Evolutionary conservation across 2,888 invertebrate genomes (phyloP), one percentile per base, ranked within the genome.

Genomic region (Lycia hirtaria): DNA sequence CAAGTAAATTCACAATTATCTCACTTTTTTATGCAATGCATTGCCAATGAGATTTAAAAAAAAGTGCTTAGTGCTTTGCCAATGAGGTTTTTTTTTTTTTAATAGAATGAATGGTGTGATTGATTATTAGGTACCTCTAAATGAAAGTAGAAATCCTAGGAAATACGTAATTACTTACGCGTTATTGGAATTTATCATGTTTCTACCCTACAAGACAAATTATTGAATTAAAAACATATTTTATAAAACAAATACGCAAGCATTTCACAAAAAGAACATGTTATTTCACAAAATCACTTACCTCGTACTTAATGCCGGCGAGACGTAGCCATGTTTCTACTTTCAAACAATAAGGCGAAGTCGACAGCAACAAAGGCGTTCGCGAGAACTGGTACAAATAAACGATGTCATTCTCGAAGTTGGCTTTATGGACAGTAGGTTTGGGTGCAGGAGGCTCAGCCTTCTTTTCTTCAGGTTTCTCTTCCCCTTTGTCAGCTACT

Each of bases 291-390:
- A 35, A 30, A 28, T 47, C 52, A 81, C 95, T 94, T 92, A 98
- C 98, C 97, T 98, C 98, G 92, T 98, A 98, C 93, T 97, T 97
- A 85, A 98, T 94, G 83, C 96, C 97, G 80, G 96, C 95, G 76
- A 98, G 94, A 83, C 98, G 94, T 71, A 98, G 94, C 97, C 98
- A 98, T 78, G 98, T 97, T 93, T 98, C 98, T 75, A 98, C 97
- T 94, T 98, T 98, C 84, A 98, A 94, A 92, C 97, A 98, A 89
- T 96, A 98, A 57, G 98, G 97, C 69, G 98, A 98, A 75, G 97
- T 93, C 63, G 98, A 97, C 60, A 98, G 98, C 81, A 98, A 93
- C 82, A 96, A 93, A 69, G 97, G 97, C 71, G 97, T 97, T 81
- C 98, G 95, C 69, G 97, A 95, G 87, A 98, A 97, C 91, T 98